Percentiles rank a stretch among this genome's conserved stretches.
Conservation (phyloP, 2,888 invertebrate species). For the Ichneumon xanthorius region DNA sequence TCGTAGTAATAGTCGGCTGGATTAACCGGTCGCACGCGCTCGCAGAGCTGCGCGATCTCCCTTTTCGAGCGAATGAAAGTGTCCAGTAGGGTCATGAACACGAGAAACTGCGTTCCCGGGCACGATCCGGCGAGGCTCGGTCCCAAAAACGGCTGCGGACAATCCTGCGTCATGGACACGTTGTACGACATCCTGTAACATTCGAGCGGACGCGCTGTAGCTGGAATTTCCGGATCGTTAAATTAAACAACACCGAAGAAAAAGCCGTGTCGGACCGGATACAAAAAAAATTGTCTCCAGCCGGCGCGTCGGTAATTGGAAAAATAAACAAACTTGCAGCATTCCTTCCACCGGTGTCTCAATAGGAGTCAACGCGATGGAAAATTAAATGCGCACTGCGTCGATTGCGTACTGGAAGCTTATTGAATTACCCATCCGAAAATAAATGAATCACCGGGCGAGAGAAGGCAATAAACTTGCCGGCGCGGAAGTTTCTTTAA, state of each 20-base stretch:
- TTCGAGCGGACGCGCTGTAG: not conserved
- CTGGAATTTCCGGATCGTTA: not conserved
- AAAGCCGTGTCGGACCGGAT: not conserved
- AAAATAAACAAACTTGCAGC: not conserved
- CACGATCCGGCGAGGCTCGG: slow-evolving; percentile 87
- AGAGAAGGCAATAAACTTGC: not conserved
- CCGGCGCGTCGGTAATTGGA: not conserved
- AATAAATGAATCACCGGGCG: not conserved
- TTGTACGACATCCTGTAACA: slow-evolving; percentile 78
- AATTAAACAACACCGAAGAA: not conserved
- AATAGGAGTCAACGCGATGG: not conserved
- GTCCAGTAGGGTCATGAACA: slow-evolving; percentile 89
- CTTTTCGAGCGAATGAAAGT: slow-evolving; percentile 86
- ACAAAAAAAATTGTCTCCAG: not conserved
- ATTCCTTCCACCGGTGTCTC: not conserved
- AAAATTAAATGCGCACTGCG: not conserved
- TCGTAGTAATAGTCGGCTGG: slow-evolving; percentile 87
- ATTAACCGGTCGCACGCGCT: slow-evolving; percentile 85
- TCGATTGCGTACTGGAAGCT: no score
- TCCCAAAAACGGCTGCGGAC: slow-evolving; percentile 86
- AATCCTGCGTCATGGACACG: slow-evolving; percentile 80
- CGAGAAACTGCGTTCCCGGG: slow-evolving; percentile 87
- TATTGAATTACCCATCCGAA: not conserved
- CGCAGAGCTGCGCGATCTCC: slow-evolving; percentile 85
- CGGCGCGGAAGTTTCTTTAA: not conserved